These are phyloP conservation scores for Zaprionus camerounensis DNA, from an alignment of 1,140 invertebrate genomes.

Conservation along the genomic window DNA sequence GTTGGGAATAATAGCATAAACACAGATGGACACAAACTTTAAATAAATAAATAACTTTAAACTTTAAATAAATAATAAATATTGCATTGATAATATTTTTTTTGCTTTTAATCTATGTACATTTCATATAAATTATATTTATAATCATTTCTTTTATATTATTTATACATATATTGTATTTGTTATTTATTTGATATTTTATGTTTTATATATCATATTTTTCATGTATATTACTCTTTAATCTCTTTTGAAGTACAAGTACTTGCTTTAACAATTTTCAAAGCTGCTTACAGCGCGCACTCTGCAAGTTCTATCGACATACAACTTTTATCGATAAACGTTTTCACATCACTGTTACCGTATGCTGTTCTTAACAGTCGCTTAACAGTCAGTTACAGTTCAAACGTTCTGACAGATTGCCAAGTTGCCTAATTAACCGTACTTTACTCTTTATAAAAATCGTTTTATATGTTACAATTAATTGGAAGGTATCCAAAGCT, in stretches of 20 bases:
- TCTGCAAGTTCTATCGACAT: not conserved
- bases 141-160: not conserved
- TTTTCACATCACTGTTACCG: not conserved
- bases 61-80: not conserved
- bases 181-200: not conserved
- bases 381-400: not conserved
- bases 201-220: not conserved
- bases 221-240: no score
- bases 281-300: not conserved
- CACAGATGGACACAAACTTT: no score
- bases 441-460: not conserved
- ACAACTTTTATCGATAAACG: not conserved
- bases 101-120: not conserved
- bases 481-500: not conserved
- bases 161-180: not conserved
- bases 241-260: not conserved
- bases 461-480: not conserved
- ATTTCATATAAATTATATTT: not conserved
- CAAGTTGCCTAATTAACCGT: not conserved
- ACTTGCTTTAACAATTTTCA: not conserved
- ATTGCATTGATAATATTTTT: not conserved
- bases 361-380: not conserved
- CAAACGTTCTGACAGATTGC: not conserved
- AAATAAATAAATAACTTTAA: not conserved
- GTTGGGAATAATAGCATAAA: not conserved